Conservation (phyloP, 2,113 vertebrate genomes). For the Thymallus thymallus region DNA sequence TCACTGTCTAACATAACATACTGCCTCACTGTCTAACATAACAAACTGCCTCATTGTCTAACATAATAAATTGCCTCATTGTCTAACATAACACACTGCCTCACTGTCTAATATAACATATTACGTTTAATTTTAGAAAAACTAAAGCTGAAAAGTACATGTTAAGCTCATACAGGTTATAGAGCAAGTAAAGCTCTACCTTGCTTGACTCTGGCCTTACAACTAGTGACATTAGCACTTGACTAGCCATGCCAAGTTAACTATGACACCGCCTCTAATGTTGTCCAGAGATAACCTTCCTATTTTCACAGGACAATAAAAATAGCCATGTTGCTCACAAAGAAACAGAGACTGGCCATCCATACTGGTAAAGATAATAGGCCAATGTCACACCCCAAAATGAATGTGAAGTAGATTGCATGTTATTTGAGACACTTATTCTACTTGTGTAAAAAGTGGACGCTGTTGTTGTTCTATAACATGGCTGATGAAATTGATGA, state of each 20-base stretch:
- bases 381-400: conserved; percentile 51
- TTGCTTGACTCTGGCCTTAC: too few relatives aligned
- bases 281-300: conserved; percentile 25
- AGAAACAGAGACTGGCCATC: conserved; percentile 55
- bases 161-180: too few relatives aligned
- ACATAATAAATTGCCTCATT: too few relatives aligned
- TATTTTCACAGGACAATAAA: conserved; percentile 35
- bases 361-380: conserved; percentile 51
- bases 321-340: conserved; percentile 42
- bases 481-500: conserved; percentile 34
- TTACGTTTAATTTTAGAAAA: too few relatives aligned
- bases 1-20: too few relatives aligned
- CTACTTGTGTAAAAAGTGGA: conserved; percentile 8
- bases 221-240: conserved; percentile 42
- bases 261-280: conserved; percentile 38
- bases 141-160: too few relatives aligned
- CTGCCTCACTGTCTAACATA: too few relatives aligned
- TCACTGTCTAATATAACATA: too few relatives aligned
- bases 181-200: too few relatives aligned
- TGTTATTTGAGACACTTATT: conserved; percentile 35
- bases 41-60: too few relatives aligned
- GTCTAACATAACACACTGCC: too few relatives aligned
- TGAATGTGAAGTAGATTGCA: conserved; percentile 49
- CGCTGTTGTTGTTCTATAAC: conserved; percentile 52
- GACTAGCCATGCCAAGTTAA: conserved; percentile 32